These are phyloP conservation scores for Cephus spinipes DNA, from an alignment of 2,888 invertebrate species.

Conservation along the genomic window DNA sequence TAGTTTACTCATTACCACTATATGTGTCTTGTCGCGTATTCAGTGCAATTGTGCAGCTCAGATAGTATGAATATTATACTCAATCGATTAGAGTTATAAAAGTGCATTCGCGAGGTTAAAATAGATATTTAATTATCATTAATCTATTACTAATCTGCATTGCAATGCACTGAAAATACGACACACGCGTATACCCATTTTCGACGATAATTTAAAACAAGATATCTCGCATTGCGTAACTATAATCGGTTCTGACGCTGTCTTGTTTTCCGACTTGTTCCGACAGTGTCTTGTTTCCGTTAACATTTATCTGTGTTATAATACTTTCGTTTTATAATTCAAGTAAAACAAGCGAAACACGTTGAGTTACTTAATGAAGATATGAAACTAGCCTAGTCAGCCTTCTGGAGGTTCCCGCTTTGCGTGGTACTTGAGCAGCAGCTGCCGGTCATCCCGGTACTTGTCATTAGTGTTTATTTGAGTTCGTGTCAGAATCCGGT, in stretches of 20 bases:
- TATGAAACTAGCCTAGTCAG: constrained; percentile 61
- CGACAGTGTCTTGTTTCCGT: not conserved
- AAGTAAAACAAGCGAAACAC: constrained; percentile 41
- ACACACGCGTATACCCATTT: not conserved
- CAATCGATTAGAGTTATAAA: not conserved
- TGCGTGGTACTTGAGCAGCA: constrained; percentile 65
- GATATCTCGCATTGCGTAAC: not conserved
- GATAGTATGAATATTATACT: not conserved
- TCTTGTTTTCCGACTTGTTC: not conserved
- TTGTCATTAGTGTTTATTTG: constrained; percentile 54
- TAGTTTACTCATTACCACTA: not conserved
- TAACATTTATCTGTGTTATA: constrained; percentile 3
- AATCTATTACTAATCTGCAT: not conserved
- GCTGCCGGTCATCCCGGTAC: constrained; percentile 58
- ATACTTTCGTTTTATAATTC: constrained; percentile 21
- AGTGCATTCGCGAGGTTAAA: not conserved
- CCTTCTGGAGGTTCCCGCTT: constrained; percentile 65
- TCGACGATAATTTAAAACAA: not conserved
- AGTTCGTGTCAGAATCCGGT: constrained; percentile 61
- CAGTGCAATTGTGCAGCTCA: not conserved
- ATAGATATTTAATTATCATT: not conserved
- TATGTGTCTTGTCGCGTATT: not conserved
- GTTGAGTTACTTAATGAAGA: constrained; percentile 33
- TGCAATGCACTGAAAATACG: not conserved
- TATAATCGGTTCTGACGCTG: not conserved